Percentiles rank a stretch among this genome's conserved stretches.
These are phyloP conservation scores for Harpalus rubripes DNA, from an alignment of 2,888 invertebrate genomes.

Conservation along the genomic window DNA sequence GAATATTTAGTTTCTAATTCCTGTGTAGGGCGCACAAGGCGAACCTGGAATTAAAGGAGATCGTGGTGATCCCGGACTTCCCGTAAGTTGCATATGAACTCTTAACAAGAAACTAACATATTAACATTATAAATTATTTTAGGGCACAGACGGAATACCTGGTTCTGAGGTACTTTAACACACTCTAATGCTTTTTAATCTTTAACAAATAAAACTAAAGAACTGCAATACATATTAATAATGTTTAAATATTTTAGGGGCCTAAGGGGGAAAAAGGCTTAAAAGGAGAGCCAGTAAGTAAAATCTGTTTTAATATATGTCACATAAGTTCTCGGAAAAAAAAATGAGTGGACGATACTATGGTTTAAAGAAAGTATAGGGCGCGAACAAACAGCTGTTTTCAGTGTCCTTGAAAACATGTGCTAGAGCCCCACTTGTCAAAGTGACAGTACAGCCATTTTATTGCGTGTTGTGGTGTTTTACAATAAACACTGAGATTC, in stretches of 20 bases:
- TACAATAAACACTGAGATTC: too few relatives aligned
- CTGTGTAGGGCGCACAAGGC: conserved; percentile 91
- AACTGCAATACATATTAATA: conserved; percentile 64
- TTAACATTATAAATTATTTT: conserved; percentile 76
- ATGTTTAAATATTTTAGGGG: conserved; percentile 81
- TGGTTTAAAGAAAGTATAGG: too few relatives aligned
- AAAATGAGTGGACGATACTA: too few relatives aligned
- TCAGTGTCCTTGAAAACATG: too few relatives aligned
- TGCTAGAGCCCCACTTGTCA: too few relatives aligned
- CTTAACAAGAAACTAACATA: conserved; percentile 14
- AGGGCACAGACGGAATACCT: conserved; percentile 97
- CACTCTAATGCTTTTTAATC: conserved; percentile 14
- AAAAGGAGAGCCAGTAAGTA: conserved; percentile 89
- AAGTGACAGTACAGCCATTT: too few relatives aligned
- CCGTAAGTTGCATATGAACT: conserved; percentile 83
- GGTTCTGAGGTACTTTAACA: conserved; percentile 87
- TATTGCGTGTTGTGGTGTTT: too few relatives aligned
- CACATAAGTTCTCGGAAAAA: too few relatives aligned
- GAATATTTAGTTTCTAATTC: conserved; percentile 59
- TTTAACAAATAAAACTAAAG: conserved; percentile 1
- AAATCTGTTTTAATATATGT: conserved; percentile 8
- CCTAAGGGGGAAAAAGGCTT: conserved; percentile 94
- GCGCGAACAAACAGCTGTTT: too few relatives aligned
- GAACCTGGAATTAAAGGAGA: conserved; percentile 95
- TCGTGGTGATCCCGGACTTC: conserved; percentile 94